Percentiles rank a stretch among this genome's conserved stretches.
Conservation (phyloP, 2,797 vertebrate genomes). For the Pygocentrus nattereri region DNA sequence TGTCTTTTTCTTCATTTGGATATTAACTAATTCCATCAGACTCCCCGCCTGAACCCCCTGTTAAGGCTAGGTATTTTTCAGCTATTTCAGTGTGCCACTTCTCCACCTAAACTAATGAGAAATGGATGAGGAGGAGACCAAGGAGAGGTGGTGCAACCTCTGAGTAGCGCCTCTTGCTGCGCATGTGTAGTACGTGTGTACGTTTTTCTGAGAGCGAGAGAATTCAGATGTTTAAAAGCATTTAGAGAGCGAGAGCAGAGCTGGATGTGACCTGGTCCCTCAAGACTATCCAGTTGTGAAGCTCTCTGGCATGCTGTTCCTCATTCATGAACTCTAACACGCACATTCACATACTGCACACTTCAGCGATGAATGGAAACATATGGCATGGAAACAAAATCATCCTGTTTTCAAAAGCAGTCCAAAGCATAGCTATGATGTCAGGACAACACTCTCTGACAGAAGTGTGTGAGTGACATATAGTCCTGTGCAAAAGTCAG, state of each 20-base stretch:
- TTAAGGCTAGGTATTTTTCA: conserved; percentile 20
- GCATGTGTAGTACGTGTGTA: conserved; percentile 4
- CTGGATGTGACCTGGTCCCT: conserved; percentile 29
- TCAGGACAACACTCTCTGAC: conserved; percentile 35
- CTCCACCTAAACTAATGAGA: conserved; percentile 35
- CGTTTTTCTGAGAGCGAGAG: conserved; percentile 15
- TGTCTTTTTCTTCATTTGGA: too few relatives aligned
- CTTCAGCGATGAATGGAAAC: conserved; percentile 44
- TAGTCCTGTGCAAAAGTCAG: too few relatives aligned
- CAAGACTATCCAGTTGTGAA: conserved; percentile 15
- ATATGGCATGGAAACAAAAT: conserved; percentile 43
- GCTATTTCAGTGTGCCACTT: conserved; percentile 14
- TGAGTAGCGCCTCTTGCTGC: not conserved
- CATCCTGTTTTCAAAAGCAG: conserved; percentile 38
- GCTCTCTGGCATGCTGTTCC: conserved; percentile 29
- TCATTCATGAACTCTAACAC: conserved; percentile 37
- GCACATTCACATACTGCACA: conserved; percentile 13
- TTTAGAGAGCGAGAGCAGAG: conserved; percentile 32
- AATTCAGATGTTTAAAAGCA: conserved; percentile 11
- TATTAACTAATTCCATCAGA: conserved; percentile 52
- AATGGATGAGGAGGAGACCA: conserved; percentile 21
- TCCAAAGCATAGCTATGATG: conserved; percentile 34
- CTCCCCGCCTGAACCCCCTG: conserved; percentile 49
- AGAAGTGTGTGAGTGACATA: not conserved
- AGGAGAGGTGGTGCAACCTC: conserved; percentile 31